These are phyloP conservation scores for Serilophus lunatus DNA, from an alignment of 2,113 vertebrate species.

Conservation along the genomic window DNA sequence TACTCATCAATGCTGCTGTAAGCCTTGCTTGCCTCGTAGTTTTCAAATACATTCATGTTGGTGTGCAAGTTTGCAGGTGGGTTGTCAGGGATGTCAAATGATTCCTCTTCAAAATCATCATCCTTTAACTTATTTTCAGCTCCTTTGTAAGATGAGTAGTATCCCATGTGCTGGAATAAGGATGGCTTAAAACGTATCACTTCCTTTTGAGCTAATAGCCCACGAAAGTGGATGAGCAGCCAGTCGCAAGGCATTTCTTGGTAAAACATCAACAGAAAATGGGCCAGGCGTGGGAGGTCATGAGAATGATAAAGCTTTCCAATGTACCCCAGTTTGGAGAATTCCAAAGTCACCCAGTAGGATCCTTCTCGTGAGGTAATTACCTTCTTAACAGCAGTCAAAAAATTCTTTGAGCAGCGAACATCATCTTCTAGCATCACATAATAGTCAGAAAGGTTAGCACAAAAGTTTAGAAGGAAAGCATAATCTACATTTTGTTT, in stretches of 20 bases:
- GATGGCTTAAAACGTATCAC: constrained; percentile 95
- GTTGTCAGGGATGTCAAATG: constrained; percentile 94
- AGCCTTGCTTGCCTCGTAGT: constrained; percentile 91
- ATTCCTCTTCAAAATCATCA: constrained; percentile 97
- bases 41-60: constrained; percentile 97
- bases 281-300: constrained; percentile 89
- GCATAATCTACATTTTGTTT: constrained; percentile 97
- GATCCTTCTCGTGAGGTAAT: constrained; percentile 92
- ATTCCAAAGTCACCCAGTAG: constrained; percentile 97
- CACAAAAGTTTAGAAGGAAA: constrained; percentile 92
- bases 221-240: constrained; percentile 94
- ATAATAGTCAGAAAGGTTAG: constrained; percentile 97
- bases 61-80: constrained; percentile 90
- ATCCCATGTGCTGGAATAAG: constrained; percentile 98
- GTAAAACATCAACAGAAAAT: constrained; percentile 99
- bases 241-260: constrained; percentile 99
- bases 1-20: constrained; percentile 95
- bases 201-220: constrained; percentile 92
- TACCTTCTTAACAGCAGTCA: constrained; percentile 96
- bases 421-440: constrained; percentile 98
- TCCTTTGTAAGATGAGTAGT: constrained; percentile 96
- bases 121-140: constrained; percentile 97
- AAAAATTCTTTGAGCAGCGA: constrained; percentile 93
- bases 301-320: constrained; percentile 92
- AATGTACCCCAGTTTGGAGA: constrained; percentile 98